phyloP scores from a whole-genome alignment of 1,140 invertebrate species.

The Bombyx mandarina region DNA sequence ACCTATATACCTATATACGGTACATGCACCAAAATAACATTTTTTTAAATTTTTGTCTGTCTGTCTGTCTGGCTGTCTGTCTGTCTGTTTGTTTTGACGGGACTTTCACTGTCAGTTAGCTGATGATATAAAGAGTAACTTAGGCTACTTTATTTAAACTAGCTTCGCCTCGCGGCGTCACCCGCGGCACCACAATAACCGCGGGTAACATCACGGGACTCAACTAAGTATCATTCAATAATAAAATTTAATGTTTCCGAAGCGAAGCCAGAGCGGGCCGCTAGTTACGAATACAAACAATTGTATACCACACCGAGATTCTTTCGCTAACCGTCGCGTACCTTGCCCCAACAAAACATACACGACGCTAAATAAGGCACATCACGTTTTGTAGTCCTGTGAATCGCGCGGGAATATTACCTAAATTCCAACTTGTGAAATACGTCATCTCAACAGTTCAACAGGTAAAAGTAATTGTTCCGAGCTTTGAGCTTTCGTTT shows the following conservation, averaged over 20 bases:
- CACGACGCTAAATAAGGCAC: slow-evolving; percentile 7
- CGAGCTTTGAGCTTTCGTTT: slow-evolving; percentile 3
- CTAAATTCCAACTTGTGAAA: slow-evolving; percentile 18
- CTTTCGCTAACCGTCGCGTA: neutral
- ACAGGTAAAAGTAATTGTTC: slow-evolving; percentile 26
- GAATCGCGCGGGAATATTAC: slow-evolving; percentile 19
- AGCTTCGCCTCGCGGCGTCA: too few species aligned
- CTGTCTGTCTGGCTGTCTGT: neutral
- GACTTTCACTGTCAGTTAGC: neutral
- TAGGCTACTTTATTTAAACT: too few species aligned
- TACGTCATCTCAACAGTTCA: slow-evolving; percentile 19
- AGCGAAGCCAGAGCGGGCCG: too few species aligned
- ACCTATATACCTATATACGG: too few species aligned
- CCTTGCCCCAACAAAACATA: slow-evolving; percentile 1
- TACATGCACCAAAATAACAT: too few species aligned
- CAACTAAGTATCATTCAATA: too few species aligned
- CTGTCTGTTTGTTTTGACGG: neutral
- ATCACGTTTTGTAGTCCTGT: slow-evolving; percentile 16
- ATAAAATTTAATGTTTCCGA: too few species aligned
- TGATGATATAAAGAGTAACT: too few species aligned
- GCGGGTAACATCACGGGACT: too few species aligned
- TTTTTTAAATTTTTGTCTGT: neutral
- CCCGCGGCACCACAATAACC: too few species aligned
- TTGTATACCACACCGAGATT: slow-evolving; percentile 9
- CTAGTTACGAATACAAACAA: neutral